A percentile compares a stretch with the other conserved stretches of the same genome.
Conservation (phyloP, 2,113 vertebrate species). For the Neopipo cinnamomea region DNA sequence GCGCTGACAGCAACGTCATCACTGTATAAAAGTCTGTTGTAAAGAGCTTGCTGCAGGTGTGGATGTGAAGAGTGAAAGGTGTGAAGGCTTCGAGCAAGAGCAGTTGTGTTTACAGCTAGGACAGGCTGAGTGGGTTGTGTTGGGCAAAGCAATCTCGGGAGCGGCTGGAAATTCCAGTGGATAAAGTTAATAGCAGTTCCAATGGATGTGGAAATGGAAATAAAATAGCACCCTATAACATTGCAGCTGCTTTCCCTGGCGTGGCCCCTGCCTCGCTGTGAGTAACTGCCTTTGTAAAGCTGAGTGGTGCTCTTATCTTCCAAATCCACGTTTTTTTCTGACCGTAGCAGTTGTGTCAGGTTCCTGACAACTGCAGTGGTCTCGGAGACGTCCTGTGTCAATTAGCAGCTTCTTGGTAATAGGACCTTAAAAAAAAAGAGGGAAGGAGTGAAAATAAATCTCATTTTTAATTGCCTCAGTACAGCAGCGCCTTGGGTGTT, state of each 20-base stretch:
- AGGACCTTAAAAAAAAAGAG: neutral
- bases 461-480: constrained; percentile 17
- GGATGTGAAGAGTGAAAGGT: constrained; percentile 14
- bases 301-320: neutral
- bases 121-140: constrained; percentile 17
- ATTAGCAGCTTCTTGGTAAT: neutral
- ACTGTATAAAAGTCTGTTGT: neutral
- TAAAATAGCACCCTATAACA: constrained; percentile 52
- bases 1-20: accelerated
- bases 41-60: neutral
- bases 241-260: constrained; percentile 42
- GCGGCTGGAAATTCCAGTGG: constrained; percentile 63
- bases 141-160: neutral
- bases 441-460: neutral
- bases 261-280: neutral
- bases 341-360: neutral
- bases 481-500: neutral
- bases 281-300: neutral
- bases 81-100: constrained; percentile 5
- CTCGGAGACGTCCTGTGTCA: neutral
- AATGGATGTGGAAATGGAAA: constrained; percentile 64
- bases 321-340: neutral
- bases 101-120: neutral
- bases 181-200: constrained; percentile 37
- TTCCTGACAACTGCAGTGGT: neutral